A percentile compares a stretch with the other conserved stretches of the same genome.
phyloP scores from a whole-genome alignment of 2,888 invertebrate genomes.

The Cheilosia soror region DNA sequence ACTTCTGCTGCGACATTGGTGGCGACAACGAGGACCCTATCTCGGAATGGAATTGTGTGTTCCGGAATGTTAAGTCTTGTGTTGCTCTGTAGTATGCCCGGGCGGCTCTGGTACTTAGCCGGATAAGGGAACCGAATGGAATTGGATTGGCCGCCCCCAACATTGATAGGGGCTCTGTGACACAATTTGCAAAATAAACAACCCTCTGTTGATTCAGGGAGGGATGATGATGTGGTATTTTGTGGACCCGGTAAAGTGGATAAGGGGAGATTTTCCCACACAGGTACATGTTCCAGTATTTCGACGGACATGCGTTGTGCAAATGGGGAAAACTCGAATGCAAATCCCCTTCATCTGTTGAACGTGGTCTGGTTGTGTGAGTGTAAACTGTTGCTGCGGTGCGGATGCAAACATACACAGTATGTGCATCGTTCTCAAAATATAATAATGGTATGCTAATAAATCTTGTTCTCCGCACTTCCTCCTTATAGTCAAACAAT shows the following conservation, averaged over 20 bases:
- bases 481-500: slow-evolving; percentile 1
- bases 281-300: slow-evolving; percentile 5
- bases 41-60: slow-evolving; percentile 50
- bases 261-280: slow-evolving; percentile 47
- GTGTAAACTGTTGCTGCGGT: slow-evolving; percentile 63
- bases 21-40: slow-evolving; percentile 62
- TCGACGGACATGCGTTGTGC: slow-evolving; percentile 36
- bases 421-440: slow-evolving; percentile 1
- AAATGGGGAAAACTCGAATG: slow-evolving; percentile 8
- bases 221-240: slow-evolving; percentile 52
- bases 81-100: slow-evolving; percentile 63
- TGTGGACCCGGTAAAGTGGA: slow-evolving; percentile 66
- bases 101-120: slow-evolving; percentile 56
- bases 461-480: slow-evolving; percentile 22
- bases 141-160: slow-evolving; percentile 39
- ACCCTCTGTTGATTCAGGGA: slow-evolving; percentile 72
- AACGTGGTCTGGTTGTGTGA: slow-evolving; percentile 19
- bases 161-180: slow-evolving; percentile 41
- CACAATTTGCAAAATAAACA: slow-evolving; percentile 73
- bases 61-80: slow-evolving; percentile 50
- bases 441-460: slow-evolving; percentile 20
- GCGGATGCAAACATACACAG: slow-evolving; percentile 16
- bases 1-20: slow-evolving; percentile 71
- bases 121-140: slow-evolving; percentile 69
- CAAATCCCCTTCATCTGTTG: slow-evolving; percentile 65